Evolutionary conservation across 2,797 vertebrate genomes (phyloP).

Genomic region (Clarias platycephalus): DNA sequence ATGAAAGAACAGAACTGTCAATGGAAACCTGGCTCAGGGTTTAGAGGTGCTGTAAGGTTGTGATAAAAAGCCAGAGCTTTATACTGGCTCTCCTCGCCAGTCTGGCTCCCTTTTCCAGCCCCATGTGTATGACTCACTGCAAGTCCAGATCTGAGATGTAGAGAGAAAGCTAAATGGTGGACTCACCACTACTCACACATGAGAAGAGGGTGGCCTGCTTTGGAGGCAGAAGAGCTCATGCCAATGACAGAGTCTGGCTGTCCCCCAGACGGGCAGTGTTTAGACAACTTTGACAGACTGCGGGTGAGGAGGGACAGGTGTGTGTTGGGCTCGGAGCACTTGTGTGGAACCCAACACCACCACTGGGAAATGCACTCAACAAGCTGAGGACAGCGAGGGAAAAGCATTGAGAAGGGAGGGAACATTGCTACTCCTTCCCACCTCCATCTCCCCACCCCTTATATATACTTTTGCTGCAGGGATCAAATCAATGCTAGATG

Average conservation of each 20-base stretch:
- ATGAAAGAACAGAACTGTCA: conserved; percentile 41
- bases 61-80: conserved; percentile 48
- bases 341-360: conserved; percentile 59
- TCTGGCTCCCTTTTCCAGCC: conserved; percentile 23
- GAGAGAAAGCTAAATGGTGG: conserved; percentile 29
- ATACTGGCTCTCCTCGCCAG: conserved; percentile 34
- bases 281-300: conserved; percentile 61
- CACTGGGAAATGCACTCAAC: conserved; percentile 52
- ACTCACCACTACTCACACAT: too few species aligned
- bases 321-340: conserved; percentile 50
- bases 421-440: not conserved
- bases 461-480: not conserved
- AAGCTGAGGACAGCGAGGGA: conserved; percentile 51
- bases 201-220: conserved; percentile 16
- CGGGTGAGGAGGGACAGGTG: conserved; percentile 57
- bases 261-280: conserved; percentile 46
- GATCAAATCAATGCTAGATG: conserved; percentile 2
- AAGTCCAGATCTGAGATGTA: conserved; percentile 21
- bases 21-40: conserved; percentile 46
- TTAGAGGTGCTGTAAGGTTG: conserved; percentile 39
- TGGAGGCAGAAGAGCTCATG: conserved; percentile 21
- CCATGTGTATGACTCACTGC: conserved; percentile 45
- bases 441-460: not conserved
- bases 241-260: conserved; percentile 47
- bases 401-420: conserved; percentile 32